Evolutionary conservation across 2,888 invertebrate genomes (phyloP), one percentile per base, ranked within the genome.

Genomic region (Emmelina monodactyla): DNA sequence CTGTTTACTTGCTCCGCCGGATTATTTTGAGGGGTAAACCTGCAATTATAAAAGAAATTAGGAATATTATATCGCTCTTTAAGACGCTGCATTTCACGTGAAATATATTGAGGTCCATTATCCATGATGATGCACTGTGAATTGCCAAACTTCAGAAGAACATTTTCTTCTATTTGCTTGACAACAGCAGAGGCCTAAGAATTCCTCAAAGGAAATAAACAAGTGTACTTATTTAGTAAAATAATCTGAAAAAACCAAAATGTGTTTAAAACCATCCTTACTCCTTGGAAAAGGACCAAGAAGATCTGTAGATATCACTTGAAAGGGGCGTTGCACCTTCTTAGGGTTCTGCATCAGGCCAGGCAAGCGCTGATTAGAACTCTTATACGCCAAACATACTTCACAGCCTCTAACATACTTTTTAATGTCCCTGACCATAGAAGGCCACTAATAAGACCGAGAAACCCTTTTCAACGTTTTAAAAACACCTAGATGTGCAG

Each of bases 311-410:
- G 34, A 34, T 1, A 39, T 2, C 3, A 15, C 16, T 30, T 39
- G 39, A 29, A 39, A 33, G 1, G 44, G 44, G 7, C 38, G 14
- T 3, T 22, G 12, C 37, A 39, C 36, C 14, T 32, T 14, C 11
- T 41, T 41, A 16, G 39, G 16, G 22, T 19, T 25, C 1, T 41
- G 40, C 41, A 41, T 45, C 3, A 25, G 28, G 28, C 44, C 38
- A 6, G 31, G 19, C 1, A 35, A 14, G 1, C 16, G 14, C 5
- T 15, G 11, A 13, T 16, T 33, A 2, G 30, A 2, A 12, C 32
- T 33, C 30, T 43, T 39, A 31, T 39, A 39, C 7, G 33, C 28
- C 9, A 10, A 2, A 13, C 34, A 34, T 13, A 13, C 19, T 5
- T 15, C 28, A 19, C 34, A 34, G 2, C 10, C 2, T 13, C 10